phyloP scores from a whole-genome alignment of 2,797 vertebrate genomes.

The Botia kubotai region DNA sequence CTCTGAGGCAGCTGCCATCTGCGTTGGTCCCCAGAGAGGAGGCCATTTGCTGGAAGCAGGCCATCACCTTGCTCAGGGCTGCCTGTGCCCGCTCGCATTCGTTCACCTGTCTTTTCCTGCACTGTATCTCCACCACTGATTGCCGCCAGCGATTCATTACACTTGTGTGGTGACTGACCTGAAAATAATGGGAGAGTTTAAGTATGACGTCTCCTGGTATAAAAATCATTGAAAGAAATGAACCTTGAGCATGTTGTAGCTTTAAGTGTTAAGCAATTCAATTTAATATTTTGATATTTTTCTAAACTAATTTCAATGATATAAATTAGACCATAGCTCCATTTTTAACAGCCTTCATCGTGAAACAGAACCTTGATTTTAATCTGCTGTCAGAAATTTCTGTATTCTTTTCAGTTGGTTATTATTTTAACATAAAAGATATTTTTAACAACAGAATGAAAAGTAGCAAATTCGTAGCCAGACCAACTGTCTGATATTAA shows the following conservation, averaged over 20 bases:
- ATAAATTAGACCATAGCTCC: too few species aligned
- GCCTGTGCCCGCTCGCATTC: slow-evolving; percentile 77
- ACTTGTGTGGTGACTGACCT: background rate
- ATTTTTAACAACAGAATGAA: too few species aligned
- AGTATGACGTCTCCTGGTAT: too few species aligned
- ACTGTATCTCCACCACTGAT: slow-evolving; percentile 72
- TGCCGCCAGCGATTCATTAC: slow-evolving; percentile 77
- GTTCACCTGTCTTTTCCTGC: slow-evolving; percentile 64
- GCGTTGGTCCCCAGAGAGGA: slow-evolving; percentile 73
- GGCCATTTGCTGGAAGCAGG: slow-evolving; percentile 78
- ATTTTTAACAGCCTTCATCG: too few species aligned
- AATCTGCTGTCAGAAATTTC: too few species aligned
- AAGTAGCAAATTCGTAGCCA: too few species aligned
- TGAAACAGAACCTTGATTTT: too few species aligned
- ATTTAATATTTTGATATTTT: background rate
- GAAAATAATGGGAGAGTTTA: slow-evolving; percentile 18
- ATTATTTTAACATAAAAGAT: too few species aligned
- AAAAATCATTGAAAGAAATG: too few species aligned
- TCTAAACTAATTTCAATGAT: too few species aligned
- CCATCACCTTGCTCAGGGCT: slow-evolving; percentile 77
- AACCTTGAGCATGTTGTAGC: background rate
- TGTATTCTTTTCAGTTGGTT: too few species aligned
- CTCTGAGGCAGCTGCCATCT: slow-evolving; percentile 70
- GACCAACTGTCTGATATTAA: too few species aligned
- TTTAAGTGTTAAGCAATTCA: background rate